phyloP scores from a whole-genome alignment of 1,140 invertebrate genomes.

The Lasioglossum albipes region DNA sequence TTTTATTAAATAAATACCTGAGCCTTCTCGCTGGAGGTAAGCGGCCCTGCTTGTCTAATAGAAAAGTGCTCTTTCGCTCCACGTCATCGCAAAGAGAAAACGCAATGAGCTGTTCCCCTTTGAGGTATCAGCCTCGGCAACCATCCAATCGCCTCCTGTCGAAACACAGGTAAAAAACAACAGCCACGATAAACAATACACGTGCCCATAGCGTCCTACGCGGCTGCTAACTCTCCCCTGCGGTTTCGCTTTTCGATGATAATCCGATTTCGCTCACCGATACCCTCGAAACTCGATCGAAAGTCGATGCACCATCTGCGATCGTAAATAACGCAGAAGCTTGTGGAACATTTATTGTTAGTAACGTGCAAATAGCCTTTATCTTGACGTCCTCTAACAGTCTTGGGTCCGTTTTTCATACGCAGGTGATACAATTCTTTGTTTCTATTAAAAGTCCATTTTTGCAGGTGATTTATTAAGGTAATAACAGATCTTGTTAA shows the following conservation, averaged over 20 bases:
- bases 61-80: conserved; percentile 58
- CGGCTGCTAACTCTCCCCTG: neutral
- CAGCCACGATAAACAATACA: conserved; percentile 20
- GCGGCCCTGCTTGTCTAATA: conserved; percentile 56
- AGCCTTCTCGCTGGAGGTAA: conserved; percentile 58
- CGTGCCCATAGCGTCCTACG: neutral
- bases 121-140: conserved; percentile 52
- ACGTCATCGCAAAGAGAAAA: conserved; percentile 64
- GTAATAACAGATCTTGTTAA: too few relatives aligned
- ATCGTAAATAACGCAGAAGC: neutral
- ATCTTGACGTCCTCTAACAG: too few relatives aligned
- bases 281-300: neutral
- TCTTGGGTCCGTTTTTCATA: too few relatives aligned
- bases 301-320: too few relatives aligned
- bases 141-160: neutral
- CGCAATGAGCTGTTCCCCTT: conserved; percentile 64
- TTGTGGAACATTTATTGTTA: neutral
- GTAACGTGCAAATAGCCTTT: too few relatives aligned
- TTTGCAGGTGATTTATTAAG: too few relatives aligned
- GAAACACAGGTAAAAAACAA: neutral
- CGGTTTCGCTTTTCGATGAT: neutral
- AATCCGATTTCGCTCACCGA: neutral
- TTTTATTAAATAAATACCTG: conserved; percentile 74
- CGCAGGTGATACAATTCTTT: too few relatives aligned
- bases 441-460: too few relatives aligned